Percentiles rank a stretch among this genome's conserved stretches.
These are phyloP conservation scores for Latrodectus hesperus DNA, from an alignment of 2,888 invertebrate species.

Conservation along the genomic window DNA sequence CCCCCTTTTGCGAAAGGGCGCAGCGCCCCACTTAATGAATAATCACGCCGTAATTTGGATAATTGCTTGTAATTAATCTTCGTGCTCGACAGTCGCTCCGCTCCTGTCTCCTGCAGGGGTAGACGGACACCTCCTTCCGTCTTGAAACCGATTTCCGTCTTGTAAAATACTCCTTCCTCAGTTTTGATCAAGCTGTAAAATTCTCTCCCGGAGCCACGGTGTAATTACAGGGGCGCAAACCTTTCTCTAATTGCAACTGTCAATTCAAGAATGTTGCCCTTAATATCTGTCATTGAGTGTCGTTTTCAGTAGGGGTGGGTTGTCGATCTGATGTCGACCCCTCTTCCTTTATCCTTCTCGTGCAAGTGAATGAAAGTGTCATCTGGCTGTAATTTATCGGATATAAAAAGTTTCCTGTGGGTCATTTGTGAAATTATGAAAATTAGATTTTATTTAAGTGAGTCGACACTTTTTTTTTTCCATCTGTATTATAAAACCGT, in stretches of 20 bases:
- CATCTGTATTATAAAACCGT: too few species aligned
- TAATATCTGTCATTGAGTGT: neutral
- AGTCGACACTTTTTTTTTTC: too few species aligned
- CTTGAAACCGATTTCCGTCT: neutral
- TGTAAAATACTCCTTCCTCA: neutral
- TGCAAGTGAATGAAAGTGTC: too few species aligned
- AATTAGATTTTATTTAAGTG: too few species aligned
- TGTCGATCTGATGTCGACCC: neutral
- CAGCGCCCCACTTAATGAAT: slow-evolving; percentile 47
- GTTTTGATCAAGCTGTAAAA: slow-evolving; percentile 11
- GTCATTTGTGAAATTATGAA: too few species aligned
- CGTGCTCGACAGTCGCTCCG: neutral
- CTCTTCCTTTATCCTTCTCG: too few species aligned
- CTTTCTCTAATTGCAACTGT: slow-evolving; percentile 29
- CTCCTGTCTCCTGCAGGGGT: neutral
- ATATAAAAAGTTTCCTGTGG: too few species aligned
- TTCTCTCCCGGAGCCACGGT: neutral
- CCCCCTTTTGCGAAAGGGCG: slow-evolving; percentile 17
- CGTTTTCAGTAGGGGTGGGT: neutral
- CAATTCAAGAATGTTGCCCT: slow-evolving; percentile 20
- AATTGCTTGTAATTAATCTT: slow-evolving; percentile 58
- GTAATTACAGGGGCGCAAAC: slow-evolving; percentile 2
- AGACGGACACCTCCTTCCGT: neutral
- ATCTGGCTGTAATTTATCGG: too few species aligned
- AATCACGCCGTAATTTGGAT: slow-evolving; percentile 53